Evolutionary conservation across 2,797 vertebrate species (phyloP).

Genomic region (Zalophus californianus): DNA sequence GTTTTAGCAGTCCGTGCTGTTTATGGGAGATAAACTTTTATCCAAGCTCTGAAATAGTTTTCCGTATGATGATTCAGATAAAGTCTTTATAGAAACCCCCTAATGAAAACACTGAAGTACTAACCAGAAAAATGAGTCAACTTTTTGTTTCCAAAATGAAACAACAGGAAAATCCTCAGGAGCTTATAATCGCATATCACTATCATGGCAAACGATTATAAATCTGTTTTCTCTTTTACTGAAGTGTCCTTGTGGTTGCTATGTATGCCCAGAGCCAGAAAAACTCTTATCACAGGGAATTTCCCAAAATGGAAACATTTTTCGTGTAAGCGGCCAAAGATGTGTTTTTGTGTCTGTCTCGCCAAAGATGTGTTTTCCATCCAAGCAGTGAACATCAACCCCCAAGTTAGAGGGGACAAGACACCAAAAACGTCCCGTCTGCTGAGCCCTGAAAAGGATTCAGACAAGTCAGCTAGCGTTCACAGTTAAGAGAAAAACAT

Average conservation of each 20-base stretch:
- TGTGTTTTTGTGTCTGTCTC: slow-evolving; percentile 41
- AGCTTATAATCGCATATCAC: background rate
- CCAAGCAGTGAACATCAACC: background rate
- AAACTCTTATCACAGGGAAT: slow-evolving; percentile 36
- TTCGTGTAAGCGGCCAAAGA: slow-evolving; percentile 19
- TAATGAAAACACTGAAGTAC: slow-evolving; percentile 38
- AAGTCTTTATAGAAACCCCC: slow-evolving; percentile 5
- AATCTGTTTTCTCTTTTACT: slow-evolving; percentile 52
- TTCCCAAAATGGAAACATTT: slow-evolving; percentile 60
- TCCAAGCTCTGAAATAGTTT: slow-evolving; percentile 46
- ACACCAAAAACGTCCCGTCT: background rate
- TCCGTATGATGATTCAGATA: slow-evolving; percentile 40
- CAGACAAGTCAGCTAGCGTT: slow-evolving; percentile 69
- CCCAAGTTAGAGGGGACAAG: background rate
- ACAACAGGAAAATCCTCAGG: background rate
- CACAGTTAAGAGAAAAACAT: slow-evolving; percentile 78
- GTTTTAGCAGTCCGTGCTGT: background rate
- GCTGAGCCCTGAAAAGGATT: slow-evolving; percentile 39
- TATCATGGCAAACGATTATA: background rate
- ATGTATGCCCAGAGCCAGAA: background rate
- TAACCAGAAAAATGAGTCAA: slow-evolving; percentile 59
- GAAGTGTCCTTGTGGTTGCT: background rate
- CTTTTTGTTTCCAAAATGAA: slow-evolving; percentile 53
- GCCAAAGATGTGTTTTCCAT: slow-evolving; percentile 63
- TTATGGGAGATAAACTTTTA: slow-evolving; percentile 10